Conservation (phyloP, 2,113 vertebrate genomes). For the Antigone vipio region DNA sequence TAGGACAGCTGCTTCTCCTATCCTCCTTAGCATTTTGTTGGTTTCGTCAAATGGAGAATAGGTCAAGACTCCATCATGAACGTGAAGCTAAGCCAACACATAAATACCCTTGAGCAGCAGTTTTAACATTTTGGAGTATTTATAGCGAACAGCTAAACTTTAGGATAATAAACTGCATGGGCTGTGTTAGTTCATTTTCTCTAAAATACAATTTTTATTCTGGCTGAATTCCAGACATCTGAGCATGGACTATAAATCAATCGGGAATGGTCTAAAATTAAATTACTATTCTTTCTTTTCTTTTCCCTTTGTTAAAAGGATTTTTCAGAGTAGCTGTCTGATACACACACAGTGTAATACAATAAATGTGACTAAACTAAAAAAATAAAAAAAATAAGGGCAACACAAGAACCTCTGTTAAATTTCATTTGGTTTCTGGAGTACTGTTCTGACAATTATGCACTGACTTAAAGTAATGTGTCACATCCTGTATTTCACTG, state of each 20-base stretch:
- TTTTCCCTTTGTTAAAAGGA: neutral
- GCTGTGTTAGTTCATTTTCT: conserved; percentile 10
- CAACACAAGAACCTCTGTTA: neutral
- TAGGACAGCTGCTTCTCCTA: conserved; percentile 25
- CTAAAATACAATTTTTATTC: neutral
- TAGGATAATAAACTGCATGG: conserved; percentile 18
- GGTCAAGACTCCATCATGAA: neutral
- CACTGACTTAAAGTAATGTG: neutral
- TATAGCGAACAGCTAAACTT: conserved; percentile 21
- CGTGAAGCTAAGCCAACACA: neutral
- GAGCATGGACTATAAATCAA: neutral
- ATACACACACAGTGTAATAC: neutral
- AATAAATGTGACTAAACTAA: neutral
- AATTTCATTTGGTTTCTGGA: neutral
- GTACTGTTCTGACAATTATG: neutral
- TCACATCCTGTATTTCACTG: neutral
- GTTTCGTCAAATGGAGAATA: neutral
- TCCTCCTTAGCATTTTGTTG: neutral
- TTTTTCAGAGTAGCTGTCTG: neutral
- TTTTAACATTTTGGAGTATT: conserved; percentile 34
- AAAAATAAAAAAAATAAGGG: too few relatives aligned
- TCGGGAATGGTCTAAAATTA: conserved; percentile 4
- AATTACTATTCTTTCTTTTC: neutral
- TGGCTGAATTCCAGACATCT: conserved; percentile 2
- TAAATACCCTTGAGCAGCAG: conserved; percentile 11